Conservation (phyloP, 2,797 vertebrate species). For the Acrocephalus scirpaceus region DNA sequence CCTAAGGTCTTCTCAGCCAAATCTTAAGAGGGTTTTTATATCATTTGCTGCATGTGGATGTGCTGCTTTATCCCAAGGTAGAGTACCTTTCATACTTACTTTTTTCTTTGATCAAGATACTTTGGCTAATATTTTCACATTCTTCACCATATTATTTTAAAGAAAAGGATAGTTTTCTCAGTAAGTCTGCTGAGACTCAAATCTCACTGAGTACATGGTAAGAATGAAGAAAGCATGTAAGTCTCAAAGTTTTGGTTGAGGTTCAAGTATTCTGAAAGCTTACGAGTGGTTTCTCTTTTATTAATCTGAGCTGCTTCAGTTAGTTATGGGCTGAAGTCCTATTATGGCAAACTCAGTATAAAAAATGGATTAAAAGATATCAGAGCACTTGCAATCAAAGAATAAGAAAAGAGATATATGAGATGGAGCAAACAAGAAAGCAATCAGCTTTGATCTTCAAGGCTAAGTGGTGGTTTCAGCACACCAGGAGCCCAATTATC, state of each 20-base stretch:
- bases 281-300: not conserved
- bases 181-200: not conserved
- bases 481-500: not conserved
- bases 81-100: not conserved
- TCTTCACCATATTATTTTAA: not conserved
- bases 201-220: not conserved
- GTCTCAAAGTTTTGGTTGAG: not conserved
- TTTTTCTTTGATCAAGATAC: not conserved
- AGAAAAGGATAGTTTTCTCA: not conserved
- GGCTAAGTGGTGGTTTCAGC: slow-evolving; percentile 1
- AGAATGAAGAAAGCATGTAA: not conserved
- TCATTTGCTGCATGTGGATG: accelerated
- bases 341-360: not conserved
- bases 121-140: not conserved
- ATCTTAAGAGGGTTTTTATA: not conserved
- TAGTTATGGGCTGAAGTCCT: not conserved
- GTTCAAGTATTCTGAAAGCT: not conserved
- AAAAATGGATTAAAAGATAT: slow-evolving; percentile 18
- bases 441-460: not conserved
- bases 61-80: not conserved
- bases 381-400: not conserved
- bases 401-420: not conserved
- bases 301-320: not conserved
- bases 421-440: not conserved
- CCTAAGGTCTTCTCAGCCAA: not conserved